Evolutionary conservation across 2,797 vertebrate species (phyloP).

Genomic region (Prunella strophiata): DNA sequence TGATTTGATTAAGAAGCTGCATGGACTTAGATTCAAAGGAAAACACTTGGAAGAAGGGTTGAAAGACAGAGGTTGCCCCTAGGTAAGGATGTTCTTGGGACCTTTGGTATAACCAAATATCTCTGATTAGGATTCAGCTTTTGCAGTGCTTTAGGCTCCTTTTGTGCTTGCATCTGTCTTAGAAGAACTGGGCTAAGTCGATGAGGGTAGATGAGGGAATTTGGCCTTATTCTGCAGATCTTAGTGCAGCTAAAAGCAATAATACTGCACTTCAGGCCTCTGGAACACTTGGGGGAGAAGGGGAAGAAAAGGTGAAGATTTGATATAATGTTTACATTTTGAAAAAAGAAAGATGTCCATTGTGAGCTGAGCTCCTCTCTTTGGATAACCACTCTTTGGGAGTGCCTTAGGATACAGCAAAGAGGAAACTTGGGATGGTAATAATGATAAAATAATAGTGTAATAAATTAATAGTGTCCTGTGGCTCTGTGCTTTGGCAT

Average conservation of each 20-base stretch:
- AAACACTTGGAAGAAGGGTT: background rate
- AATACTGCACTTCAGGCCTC: background rate
- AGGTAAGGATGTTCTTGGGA: conserved; percentile 49
- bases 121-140: conserved; percentile 26
- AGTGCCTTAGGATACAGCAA: background rate
- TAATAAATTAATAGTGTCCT: background rate
- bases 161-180: background rate
- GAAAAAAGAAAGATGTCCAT: background rate
- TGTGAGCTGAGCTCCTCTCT: background rate
- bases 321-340: background rate
- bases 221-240: background rate
- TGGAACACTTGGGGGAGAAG: background rate
- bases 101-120: conserved; percentile 7
- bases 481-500: background rate
- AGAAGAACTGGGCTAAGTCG: background rate
- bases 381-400: background rate
- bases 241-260: background rate
- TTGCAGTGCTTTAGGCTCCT: background rate
- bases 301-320: background rate
- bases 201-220: background rate
- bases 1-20: conserved; percentile 51
- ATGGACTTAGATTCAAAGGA: background rate
- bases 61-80: background rate
- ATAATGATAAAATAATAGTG: background rate
- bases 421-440: background rate